phyloP scores from a whole-genome alignment of 2,113 vertebrate genomes.

The Pelecanoides urinatrix region DNA sequence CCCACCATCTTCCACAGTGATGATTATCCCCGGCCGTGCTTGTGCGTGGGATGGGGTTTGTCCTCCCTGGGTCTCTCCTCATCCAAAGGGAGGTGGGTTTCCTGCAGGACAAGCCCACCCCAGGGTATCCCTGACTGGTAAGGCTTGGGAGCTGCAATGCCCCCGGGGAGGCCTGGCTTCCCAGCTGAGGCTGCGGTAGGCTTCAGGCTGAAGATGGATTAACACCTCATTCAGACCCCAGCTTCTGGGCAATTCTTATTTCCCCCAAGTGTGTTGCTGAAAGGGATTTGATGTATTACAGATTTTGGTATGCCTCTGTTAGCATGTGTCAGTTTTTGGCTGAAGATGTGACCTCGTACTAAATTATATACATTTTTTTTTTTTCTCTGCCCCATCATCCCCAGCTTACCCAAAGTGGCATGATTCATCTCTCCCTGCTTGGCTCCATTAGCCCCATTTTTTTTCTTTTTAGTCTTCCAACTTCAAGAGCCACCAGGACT shows the following conservation, averaged over 20 bases:
- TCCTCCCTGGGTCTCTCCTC: background rate
- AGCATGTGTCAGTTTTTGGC: background rate
- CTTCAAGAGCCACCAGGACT: background rate
- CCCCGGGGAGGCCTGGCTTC: background rate
- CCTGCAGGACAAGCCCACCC: background rate
- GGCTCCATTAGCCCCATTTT: background rate
- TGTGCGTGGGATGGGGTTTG: rapidly evolving
- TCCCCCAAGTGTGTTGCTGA: background rate
- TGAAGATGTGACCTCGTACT: background rate
- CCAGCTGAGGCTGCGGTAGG: background rate
- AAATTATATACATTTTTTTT: background rate
- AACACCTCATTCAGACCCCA: background rate
- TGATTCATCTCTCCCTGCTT: background rate
- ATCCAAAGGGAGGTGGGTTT: background rate
- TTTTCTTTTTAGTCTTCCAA: background rate
- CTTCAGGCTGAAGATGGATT: background rate
- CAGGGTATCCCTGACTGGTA: rapidly evolving
- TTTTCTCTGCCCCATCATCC: background rate
- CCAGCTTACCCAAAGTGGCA: background rate
- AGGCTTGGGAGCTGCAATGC: background rate
- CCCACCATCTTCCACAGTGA: rapidly evolving
- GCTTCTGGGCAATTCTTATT: background rate
- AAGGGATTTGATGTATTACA: background rate
- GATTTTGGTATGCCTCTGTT: background rate
- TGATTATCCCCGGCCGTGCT: rapidly evolving